Conservation (phyloP, 2,113 vertebrate genomes). For the Chaenogobius annularis region DNA sequence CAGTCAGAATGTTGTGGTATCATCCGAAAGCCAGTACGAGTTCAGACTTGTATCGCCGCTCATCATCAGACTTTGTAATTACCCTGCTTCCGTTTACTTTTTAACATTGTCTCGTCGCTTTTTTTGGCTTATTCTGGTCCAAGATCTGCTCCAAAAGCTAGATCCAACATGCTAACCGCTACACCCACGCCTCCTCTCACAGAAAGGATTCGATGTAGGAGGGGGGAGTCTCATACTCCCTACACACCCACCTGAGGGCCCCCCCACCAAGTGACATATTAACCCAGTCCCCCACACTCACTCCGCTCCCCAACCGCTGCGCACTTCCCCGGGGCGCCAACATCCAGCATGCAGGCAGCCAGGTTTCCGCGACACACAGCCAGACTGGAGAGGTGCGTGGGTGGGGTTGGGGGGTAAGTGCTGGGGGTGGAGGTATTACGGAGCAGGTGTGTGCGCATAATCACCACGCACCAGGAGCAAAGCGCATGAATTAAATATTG, state of each 20-base stretch:
- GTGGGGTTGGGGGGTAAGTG: background rate
- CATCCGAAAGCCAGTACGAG: no score
- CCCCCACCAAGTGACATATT: constrained; percentile 7
- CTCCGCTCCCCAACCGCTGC: background rate
- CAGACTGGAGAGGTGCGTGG: background rate
- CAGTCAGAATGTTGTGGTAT: no score
- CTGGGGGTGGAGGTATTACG: background rate
- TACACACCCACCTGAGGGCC: background rate
- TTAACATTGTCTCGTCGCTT: no score
- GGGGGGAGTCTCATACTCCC: background rate
- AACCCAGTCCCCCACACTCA: background rate
- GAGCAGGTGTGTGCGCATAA: constrained; percentile 45
- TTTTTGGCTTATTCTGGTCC: no score
- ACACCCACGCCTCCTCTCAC: background rate
- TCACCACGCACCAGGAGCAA: constrained; percentile 40
- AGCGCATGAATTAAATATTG: constrained; percentile 33
- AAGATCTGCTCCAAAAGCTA: background rate
- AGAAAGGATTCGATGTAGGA: no score
- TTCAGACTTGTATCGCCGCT: background rate
- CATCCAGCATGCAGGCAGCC: constrained; percentile 28
- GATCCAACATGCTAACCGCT: background rate
- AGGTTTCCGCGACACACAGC: background rate
- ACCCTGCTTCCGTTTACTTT: no score
- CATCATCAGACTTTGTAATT: no score
- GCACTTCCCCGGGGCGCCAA: constrained; percentile 32